Conservation (phyloP, 2,113 vertebrate species). For the Pelmatolapia mariae region DNA sequence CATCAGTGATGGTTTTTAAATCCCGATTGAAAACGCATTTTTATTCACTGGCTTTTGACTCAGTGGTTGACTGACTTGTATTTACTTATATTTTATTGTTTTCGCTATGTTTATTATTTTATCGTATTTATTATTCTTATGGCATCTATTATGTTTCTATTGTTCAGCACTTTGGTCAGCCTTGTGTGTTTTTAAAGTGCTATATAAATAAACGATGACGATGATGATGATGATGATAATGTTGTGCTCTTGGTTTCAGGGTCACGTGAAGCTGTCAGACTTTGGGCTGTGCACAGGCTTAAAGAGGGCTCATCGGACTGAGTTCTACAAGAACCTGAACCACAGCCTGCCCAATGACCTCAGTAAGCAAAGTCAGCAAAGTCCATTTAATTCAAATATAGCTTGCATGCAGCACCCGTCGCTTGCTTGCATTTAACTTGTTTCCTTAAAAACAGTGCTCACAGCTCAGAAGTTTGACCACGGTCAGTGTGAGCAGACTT, state of each 20-base stretch:
- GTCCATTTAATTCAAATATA: neutral
- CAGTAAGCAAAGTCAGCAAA: constrained; percentile 80
- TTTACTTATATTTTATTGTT: too few species aligned
- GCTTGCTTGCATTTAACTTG: neutral
- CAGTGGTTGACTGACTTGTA: too few species aligned
- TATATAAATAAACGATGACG: too few species aligned
- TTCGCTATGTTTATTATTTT: too few species aligned
- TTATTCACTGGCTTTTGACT: too few species aligned
- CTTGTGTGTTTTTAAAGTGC: too few species aligned
- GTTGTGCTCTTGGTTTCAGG: constrained; percentile 65
- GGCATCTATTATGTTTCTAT: too few species aligned
- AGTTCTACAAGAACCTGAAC: constrained; percentile 96
- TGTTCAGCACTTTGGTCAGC: too few species aligned
- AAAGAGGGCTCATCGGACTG: constrained; percentile 95
- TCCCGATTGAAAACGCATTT: too few species aligned
- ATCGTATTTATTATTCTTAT: too few species aligned
- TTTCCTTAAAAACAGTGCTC: neutral
- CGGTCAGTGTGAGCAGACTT: neutral
- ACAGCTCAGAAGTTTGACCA: neutral
- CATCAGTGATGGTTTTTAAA: too few species aligned
- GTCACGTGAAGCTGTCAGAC: constrained; percentile 96
- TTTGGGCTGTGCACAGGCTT: constrained; percentile 96
- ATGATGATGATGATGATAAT: too few species aligned
- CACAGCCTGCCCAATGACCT: constrained; percentile 96
- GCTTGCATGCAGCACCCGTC: neutral